Conservation (phyloP, 2,113 vertebrate species). For the Notarius lentiginosus region DNA sequence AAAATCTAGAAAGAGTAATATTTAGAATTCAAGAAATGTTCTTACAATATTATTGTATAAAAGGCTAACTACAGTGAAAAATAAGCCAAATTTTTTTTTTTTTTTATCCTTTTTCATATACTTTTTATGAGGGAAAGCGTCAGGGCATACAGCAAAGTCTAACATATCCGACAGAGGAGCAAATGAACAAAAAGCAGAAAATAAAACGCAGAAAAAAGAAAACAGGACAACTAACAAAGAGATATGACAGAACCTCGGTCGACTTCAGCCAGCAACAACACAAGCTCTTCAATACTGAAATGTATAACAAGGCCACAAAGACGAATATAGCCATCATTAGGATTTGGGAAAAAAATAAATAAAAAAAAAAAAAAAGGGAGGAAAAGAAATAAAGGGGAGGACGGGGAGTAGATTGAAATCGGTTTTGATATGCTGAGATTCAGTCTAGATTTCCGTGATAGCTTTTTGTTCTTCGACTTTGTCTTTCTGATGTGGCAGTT, state of each 20-base stretch:
- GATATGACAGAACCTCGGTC: slow-evolving; percentile 80
- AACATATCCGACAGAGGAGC: slow-evolving; percentile 91
- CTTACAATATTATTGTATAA: slow-evolving; percentile 99
- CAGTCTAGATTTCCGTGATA: slow-evolving; percentile 52
- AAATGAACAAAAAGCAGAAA: slow-evolving; percentile 70
- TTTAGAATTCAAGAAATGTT: slow-evolving; percentile 99
- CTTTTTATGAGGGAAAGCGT: slow-evolving; percentile 90
- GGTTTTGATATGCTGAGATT: slow-evolving; percentile 53
- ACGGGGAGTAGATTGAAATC: slow-evolving; percentile 8
- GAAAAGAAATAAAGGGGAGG: neutral
- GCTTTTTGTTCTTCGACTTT: slow-evolving; percentile 58
- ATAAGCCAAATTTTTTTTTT: slow-evolving; percentile 99
- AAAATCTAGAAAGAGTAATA: slow-evolving; percentile 99
- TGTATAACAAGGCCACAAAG: slow-evolving; percentile 90
- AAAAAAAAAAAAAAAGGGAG: slow-evolving; percentile 59
- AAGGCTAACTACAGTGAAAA: slow-evolving; percentile 99
- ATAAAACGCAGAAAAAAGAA: slow-evolving; percentile 70
- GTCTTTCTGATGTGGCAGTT: slow-evolving; percentile 64
- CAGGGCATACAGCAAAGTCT: slow-evolving; percentile 93
- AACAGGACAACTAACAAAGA: slow-evolving; percentile 67
- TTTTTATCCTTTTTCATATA: slow-evolving; percentile 76
- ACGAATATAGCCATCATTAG: slow-evolving; percentile 56
- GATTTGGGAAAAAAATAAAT: slow-evolving; percentile 64
- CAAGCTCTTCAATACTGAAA: slow-evolving; percentile 90
- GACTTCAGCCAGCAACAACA: slow-evolving; percentile 82